Conservation (phyloP, 2,888 invertebrate species). For the Danaus chrysippus region DNA sequence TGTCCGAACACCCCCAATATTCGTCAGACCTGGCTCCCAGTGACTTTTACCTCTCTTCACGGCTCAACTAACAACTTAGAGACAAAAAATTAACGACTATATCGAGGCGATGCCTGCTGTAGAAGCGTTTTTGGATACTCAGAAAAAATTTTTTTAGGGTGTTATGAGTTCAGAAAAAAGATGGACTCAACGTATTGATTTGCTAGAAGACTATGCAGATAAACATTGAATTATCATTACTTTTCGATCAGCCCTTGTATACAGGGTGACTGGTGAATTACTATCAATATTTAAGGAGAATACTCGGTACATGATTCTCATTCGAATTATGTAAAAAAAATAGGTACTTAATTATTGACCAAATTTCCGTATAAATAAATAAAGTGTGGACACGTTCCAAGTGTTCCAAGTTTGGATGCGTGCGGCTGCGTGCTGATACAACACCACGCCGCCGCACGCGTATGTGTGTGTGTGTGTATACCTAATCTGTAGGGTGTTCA, state of each 20-base stretch:
- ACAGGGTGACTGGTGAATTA: no score
- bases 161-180: slow-evolving; percentile 17
- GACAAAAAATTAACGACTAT: slow-evolving; percentile 29
- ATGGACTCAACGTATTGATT: slow-evolving; percentile 24
- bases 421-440: no score
- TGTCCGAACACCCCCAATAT: slow-evolving; percentile 21
- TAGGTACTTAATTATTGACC: no score
- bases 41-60: slow-evolving; percentile 32
- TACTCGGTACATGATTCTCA: no score
- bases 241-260: background rate
- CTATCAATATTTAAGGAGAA: no score
- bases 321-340: no score
- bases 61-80: slow-evolving; percentile 30
- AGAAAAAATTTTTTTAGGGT: slow-evolving; percentile 22
- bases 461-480: no score
- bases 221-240: background rate
- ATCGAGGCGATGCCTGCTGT: slow-evolving; percentile 25
- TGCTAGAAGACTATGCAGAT: slow-evolving; percentile 20
- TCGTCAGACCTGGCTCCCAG: slow-evolving; percentile 33
- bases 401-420: no score
- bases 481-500: no score
- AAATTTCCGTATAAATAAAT: no score
- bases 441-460: no score
- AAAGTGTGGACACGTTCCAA: no score
- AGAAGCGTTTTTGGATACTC: slow-evolving; percentile 22